Evolutionary conservation across 1,140 invertebrate species (phyloP).

Genomic region (Formica exsecta): DNA sequence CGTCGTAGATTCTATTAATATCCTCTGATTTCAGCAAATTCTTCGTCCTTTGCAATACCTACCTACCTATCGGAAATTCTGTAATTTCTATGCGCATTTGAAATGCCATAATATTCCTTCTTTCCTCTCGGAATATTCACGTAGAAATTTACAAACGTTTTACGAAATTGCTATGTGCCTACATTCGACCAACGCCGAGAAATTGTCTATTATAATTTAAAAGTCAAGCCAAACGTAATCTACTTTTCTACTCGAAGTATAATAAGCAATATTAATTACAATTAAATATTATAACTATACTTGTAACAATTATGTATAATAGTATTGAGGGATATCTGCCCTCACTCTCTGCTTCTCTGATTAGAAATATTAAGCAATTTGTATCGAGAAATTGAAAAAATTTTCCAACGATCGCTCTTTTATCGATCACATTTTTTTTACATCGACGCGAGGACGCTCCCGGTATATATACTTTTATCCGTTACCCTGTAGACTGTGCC

Average conservation of each 20-base stretch:
- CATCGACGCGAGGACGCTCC: background rate
- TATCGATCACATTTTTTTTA: slow-evolving; percentile 1
- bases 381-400: background rate
- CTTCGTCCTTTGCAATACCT: slow-evolving; percentile 25
- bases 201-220: background rate
- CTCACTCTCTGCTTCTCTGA: no score
- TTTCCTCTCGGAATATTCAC: slow-evolving; percentile 1
- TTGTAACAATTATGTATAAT: background rate
- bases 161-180: background rate
- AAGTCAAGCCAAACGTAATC: background rate
- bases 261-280: background rate
- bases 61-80: slow-evolving; percentile 2
- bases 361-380: background rate
- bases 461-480: background rate
- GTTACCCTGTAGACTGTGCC: background rate
- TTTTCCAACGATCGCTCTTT: background rate
- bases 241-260: background rate
- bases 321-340: no score
- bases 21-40: slow-evolving; percentile 57
- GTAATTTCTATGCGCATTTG: slow-evolving; percentile 53
- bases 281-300: background rate
- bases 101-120: slow-evolving; percentile 15
- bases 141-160: slow-evolving; percentile 16
- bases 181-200: background rate
- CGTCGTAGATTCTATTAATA: slow-evolving; percentile 50